Evolutionary conservation across 2,113 vertebrate species (phyloP).

Genomic region (Nyctereutes procyonoides): DNA sequence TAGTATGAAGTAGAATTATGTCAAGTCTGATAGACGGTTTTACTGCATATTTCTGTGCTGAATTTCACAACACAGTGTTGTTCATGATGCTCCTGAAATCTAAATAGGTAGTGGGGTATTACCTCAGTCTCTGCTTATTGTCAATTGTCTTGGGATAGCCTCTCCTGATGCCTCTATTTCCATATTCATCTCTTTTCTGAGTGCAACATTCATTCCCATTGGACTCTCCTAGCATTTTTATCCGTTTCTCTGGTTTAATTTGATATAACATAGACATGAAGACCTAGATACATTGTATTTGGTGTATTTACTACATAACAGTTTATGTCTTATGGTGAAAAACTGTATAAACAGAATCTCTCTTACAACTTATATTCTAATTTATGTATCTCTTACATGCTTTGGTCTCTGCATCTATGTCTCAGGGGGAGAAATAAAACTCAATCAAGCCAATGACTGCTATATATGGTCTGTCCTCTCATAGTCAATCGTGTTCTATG

Average conservation of each 20-base stretch:
- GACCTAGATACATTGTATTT: background rate
- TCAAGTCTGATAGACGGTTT: background rate
- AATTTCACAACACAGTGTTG: background rate
- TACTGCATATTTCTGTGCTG: background rate
- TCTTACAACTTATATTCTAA: background rate
- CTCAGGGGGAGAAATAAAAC: background rate
- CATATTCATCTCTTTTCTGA: background rate
- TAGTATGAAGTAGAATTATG: background rate
- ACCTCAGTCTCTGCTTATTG: background rate
- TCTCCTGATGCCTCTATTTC: background rate
- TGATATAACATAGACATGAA: background rate
- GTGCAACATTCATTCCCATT: background rate
- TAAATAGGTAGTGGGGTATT: background rate
- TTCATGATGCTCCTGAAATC: background rate
- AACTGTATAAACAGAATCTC: background rate
- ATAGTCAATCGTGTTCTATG: background rate
- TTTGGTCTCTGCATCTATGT: background rate
- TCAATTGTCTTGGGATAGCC: background rate
- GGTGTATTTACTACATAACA: background rate
- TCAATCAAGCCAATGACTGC: background rate
- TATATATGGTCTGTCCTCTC: background rate
- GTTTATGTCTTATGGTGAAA: background rate
- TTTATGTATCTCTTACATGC: background rate
- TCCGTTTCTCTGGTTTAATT: conserved; percentile 10
- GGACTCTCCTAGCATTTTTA: background rate